Evolutionary conservation across 2,888 invertebrate species (phyloP).

Genomic region (Aphodius granarius): DNA sequence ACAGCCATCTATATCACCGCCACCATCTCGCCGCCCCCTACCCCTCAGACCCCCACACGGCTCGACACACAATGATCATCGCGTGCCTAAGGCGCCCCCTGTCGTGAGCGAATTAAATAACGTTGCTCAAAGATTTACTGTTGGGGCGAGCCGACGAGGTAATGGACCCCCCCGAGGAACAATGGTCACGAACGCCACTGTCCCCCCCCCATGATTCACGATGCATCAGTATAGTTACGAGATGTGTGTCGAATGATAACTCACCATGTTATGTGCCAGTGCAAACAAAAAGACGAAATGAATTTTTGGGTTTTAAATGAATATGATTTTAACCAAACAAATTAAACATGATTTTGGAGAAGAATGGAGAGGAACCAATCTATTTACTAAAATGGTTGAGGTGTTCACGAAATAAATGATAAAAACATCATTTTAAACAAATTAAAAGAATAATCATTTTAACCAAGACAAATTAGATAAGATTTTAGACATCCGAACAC

Average conservation of each 20-base stretch:
- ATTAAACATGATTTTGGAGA: too few species aligned
- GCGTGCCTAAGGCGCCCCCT: slow-evolving; percentile 40
- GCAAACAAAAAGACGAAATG: too few species aligned
- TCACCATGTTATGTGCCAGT: too few species aligned
- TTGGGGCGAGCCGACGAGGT: slow-evolving; percentile 34
- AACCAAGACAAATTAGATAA: too few species aligned
- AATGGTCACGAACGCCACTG: slow-evolving; percentile 45
- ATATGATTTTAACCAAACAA: too few species aligned
- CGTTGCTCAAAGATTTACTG: slow-evolving; percentile 38
- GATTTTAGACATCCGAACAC: too few species aligned
- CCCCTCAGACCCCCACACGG: slow-evolving; percentile 5
- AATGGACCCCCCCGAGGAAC: slow-evolving; percentile 40
- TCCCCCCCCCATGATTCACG: slow-evolving; percentile 42
- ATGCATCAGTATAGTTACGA: slow-evolving; percentile 30
- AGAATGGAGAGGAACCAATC: too few species aligned
- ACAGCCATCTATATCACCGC: slow-evolving; percentile 37
- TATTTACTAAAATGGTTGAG: too few species aligned
- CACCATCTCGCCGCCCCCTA: slow-evolving; percentile 27
- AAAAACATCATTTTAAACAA: too few species aligned
- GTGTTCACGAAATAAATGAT: too few species aligned
- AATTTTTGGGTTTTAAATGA: too few species aligned
- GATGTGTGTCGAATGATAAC: slow-evolving; percentile 17
- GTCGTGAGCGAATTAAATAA: slow-evolving; percentile 47
- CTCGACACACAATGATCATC: slow-evolving; percentile 38
- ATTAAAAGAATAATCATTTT: too few species aligned